Base-by-base conservation (phyloP, 2,113 vertebrate species). In the Larimichthys crocea region DNA sequence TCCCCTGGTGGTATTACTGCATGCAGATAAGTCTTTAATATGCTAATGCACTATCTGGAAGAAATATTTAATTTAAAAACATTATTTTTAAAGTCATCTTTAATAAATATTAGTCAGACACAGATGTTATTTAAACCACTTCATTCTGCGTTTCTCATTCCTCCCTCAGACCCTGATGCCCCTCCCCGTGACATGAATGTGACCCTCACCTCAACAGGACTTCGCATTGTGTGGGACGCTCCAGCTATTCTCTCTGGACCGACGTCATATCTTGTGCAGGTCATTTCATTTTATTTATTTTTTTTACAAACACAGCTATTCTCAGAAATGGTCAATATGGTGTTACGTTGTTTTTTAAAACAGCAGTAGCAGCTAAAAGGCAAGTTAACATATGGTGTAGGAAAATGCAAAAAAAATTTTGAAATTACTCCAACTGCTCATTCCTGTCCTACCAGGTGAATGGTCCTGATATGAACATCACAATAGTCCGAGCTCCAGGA, bases 181-280 rank as follows among this genome's bases (percentile, higher is more conserved):
- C 97, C 98, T 80, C 97, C 97, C 66, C 94, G 94, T 92, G 89
- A 94, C 74, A 93, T 99, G 57, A 92, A 86, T 9, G 96, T 96
- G 60, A 86, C 93, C 65, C 91, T 95, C 40, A 97, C 96, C 63
- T 94, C 96, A 74, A 95, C 92, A 69, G 95, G 94, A 76, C 93
- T 99, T 86, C 96, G 84, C 82, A 94, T 99, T 83, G 92, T 82
- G 63, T 99, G 98, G 98, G 94, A 83, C 8, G 92, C 96, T 77
- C 98, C 98, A 62, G 81, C 80, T 56, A 40, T 97, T 88, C 93
- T 99, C 61, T 97, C 97, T 0, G 98, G 98, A 80, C 97, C 96
- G 42, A 99, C 96, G 0, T 96, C 95, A 56, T 99, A 99, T 88
- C 94, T 99, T 76, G 94, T 99, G 72, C 95, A 97, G 44, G 66